Conservation (phyloP, 2,888 invertebrate species). For the Cetonia aurata region DNA sequence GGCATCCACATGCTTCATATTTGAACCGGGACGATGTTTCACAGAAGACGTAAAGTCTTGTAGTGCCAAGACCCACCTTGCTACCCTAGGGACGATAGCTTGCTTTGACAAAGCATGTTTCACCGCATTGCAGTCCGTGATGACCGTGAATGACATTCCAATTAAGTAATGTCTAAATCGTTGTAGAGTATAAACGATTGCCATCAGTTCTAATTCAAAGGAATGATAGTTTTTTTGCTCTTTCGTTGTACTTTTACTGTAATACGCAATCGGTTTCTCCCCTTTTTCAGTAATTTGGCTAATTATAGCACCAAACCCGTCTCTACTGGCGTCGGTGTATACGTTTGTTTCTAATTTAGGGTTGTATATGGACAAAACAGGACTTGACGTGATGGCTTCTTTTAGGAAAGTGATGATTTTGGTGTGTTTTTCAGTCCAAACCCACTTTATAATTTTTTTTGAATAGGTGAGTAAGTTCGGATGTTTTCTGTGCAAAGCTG, state of each 20-base stretch:
- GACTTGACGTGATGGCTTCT: background rate
- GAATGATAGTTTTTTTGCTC: constrained; percentile 53
- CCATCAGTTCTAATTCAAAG: constrained; percentile 52
- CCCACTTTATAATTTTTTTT: constrained; percentile 16
- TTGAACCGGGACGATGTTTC: constrained; percentile 28
- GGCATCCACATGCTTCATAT: constrained; percentile 43
- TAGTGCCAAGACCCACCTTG: constrained; percentile 41
- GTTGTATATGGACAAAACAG: constrained; percentile 15
- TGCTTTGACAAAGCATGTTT: constrained; percentile 42
- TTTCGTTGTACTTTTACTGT: constrained; percentile 45
- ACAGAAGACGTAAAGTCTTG: constrained; percentile 41
- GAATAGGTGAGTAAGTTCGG: constrained; percentile 3
- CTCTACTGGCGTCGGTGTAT: constrained; percentile 56
- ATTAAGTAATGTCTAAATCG: constrained; percentile 46
- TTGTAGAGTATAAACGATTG: constrained; percentile 49
- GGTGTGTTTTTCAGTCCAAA: constrained; percentile 10
- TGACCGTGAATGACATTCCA: constrained; percentile 43
- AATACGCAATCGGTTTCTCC: constrained; percentile 47
- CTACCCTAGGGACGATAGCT: constrained; percentile 40
- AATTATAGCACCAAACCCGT: constrained; percentile 53
- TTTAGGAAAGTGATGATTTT: constrained; percentile 5
- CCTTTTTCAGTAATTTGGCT: constrained; percentile 50
- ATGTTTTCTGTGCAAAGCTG: constrained; percentile 11
- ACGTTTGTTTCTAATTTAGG: constrained; percentile 48
- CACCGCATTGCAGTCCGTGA: constrained; percentile 43